phyloP scores from a whole-genome alignment of 2,113 vertebrate genomes.

The Myanophis thanlyinensis region DNA sequence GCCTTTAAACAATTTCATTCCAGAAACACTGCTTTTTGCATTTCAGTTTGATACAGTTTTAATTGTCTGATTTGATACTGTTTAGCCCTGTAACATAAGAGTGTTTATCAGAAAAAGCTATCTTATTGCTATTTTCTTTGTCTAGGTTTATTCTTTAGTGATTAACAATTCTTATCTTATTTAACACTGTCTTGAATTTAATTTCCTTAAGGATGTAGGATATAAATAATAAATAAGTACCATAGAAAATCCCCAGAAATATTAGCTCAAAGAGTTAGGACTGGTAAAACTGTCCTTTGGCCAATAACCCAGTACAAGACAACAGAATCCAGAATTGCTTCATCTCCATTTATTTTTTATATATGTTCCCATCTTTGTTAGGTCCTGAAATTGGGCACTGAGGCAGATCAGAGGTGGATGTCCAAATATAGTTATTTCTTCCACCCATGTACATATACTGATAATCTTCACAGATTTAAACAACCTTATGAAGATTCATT shows the following conservation, averaged over 20 bases:
- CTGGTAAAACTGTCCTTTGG: not conserved
- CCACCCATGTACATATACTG: not conserved
- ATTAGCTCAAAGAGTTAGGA: not conserved
- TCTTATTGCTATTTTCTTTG: not conserved
- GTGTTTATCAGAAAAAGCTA: not conserved
- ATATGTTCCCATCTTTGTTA: not conserved
- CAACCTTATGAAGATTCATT: not conserved
- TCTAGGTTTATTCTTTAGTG: not conserved
- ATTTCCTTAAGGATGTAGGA: too few species aligned
- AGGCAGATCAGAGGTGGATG: not conserved
- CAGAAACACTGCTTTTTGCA: not conserved
- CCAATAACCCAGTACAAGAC: not conserved
- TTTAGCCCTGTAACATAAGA: not conserved
- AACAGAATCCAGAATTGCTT: not conserved
- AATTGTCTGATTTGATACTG: not conserved
- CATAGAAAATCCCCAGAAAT: not conserved
- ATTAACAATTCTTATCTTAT: not conserved
- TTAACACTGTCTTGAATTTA: not conserved
- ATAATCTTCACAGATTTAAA: not conserved
- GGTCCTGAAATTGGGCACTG: not conserved
- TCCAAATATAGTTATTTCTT: not conserved
- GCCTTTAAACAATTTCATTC: not conserved
- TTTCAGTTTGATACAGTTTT: not conserved
- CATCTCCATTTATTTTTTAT: not conserved
- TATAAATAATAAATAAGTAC: too few species aligned